A percentile compares a stretch with the other conserved stretches of the same genome.
These are phyloP conservation scores for Drosophila anceps DNA, from an alignment of 2,888 invertebrate genomes.

Conservation along the genomic window DNA sequence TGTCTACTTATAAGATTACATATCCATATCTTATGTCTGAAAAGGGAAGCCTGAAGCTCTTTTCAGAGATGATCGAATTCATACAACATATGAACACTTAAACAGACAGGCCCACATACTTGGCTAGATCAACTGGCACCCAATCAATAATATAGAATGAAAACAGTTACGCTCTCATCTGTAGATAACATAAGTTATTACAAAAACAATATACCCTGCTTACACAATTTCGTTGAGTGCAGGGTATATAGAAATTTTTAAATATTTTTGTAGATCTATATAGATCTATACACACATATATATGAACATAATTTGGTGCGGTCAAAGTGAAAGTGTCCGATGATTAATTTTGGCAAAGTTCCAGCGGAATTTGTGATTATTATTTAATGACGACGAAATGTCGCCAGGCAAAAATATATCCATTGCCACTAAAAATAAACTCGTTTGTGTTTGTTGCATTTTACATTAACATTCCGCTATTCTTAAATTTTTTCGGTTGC, in stretches of 20 bases:
- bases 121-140: too few species aligned
- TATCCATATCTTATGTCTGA: background rate
- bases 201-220: background rate
- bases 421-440: constrained; percentile 61
- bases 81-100: background rate
- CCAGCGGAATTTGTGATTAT: constrained; percentile 82
- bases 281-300: background rate
- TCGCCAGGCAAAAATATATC: constrained; percentile 59
- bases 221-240: background rate
- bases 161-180: background rate
- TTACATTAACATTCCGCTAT: constrained; percentile 74
- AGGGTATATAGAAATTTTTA: constrained; percentile 21
- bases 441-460: constrained; percentile 41
- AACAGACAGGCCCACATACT: background rate
- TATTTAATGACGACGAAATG: constrained; percentile 79
- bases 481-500: background rate
- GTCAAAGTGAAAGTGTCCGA: constrained; percentile 84
- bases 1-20: background rate
- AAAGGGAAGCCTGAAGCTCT: too few species aligned
- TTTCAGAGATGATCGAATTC: background rate
- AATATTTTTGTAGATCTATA: constrained; percentile 4
- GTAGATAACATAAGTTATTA: background rate
- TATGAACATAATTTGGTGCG: constrained; percentile 41
- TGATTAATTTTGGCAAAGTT: constrained; percentile 82
- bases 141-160: background rate